Base-by-base conservation (phyloP, 2,797 vertebrate species). In the Gypaetus barbatus region DNA sequence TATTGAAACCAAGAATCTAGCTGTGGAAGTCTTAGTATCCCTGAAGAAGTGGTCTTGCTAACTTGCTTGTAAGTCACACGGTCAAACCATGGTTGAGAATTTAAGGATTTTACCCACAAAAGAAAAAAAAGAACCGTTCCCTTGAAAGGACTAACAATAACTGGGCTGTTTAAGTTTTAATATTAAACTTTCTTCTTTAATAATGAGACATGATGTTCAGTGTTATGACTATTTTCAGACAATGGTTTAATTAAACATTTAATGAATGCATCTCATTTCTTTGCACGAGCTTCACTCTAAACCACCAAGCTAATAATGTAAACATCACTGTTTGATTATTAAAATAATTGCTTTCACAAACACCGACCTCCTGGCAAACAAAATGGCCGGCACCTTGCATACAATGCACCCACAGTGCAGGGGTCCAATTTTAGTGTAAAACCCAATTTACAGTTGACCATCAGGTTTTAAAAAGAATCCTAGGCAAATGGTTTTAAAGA, bases 221-320 rank as follows among this genome's bases (percentile, higher is more conserved):
- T 49, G 56, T 65, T 93, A 70, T 2, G 1, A 90, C 51, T 49
- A 44, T 74, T 93, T 93, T 82, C 80, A 92, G 74, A 83, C 52
- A 78, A 81, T n/a, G 33, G 75, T 57, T 95, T 96, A 94, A 96
- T 89, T 96, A 94, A 90, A 84, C 44, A 66, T 82, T 88, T 95
- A 86, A 92, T 73, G 65, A 96, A 75, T 31, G 84, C 76, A 68
- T 87, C 73, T 96, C 7, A 19, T 83, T 90, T 84, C 80, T 90
- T 95, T 63, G n/a, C 51, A 91, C 0, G 1, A 79, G 46, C 54
- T 81, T 82, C 51, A 48, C 68, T 92, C 58, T 51, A 75, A 87
- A 86, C 44, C 93, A 91, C 27, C 35, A 78, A 66, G 64, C 28
- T 95, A 95, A 94, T 91, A 91, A 93, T 48, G 69, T 79, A 81